Evolutionary conservation across 1,140 invertebrate genomes (phyloP), one percentile per base, ranked within the genome.

Genomic region (Ceratina calcarata): DNA sequence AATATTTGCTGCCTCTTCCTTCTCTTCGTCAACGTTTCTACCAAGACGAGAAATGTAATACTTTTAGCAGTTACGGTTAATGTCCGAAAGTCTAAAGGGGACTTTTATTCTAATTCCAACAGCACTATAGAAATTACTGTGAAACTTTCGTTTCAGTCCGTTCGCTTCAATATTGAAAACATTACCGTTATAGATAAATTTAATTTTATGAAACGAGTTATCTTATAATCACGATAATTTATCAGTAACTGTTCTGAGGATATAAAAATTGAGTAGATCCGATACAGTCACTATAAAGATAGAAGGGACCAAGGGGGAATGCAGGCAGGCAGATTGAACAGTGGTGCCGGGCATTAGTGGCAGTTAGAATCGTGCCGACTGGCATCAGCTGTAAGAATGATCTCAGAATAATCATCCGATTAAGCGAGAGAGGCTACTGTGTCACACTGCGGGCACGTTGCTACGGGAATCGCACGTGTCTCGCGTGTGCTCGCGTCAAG

Each of bases 321-420:
- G 22, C 10, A 74, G 71, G n/a, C 20, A n/a, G 58, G 22, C 10
- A 74, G 71, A 69, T 71, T 60, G 65, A 53, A 22, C 53, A 65
- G 66, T 60, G 51, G n/a, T 45, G 37, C 66, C 49, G 55, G 22
- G 68, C 72, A 66, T 62, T 78, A 68, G 83, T 68, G 72, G 73
- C 79, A 75, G 78, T 78, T 80, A 78, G 58, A 84, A 75, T 61
- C 65, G 55, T 67, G 66, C 37, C 62, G 76, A 58, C 81, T 75
- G 80, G 71, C 68, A 79, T 86, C 88, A 86, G 83, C 88, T 86
- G 89, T 86, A 87, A 88, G 86, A 90, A 87, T 90, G 87, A 89
- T 89, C 87, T 89, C 88, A 87, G 87, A 90, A 90, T 90, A 90
- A 91, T 91, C 90, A 90, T 88, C 83, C 77, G 88, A 91, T 91